phyloP scores from a whole-genome alignment of 2,888 invertebrate species.

The Mythimna ferrago region DNA sequence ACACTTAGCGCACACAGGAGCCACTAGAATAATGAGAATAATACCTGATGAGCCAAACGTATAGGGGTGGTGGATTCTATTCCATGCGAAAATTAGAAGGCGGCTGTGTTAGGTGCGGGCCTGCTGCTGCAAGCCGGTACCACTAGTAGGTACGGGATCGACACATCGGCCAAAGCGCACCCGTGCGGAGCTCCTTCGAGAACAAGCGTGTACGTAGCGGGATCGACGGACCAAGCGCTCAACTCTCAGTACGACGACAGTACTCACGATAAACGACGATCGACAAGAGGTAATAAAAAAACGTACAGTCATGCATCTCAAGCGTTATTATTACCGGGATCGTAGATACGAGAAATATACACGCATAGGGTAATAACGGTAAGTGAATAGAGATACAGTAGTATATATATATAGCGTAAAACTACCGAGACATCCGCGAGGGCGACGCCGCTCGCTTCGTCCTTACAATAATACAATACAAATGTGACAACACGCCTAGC shows the following conservation, averaged over 20 bases:
- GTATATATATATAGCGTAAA: slow-evolving; percentile 87
- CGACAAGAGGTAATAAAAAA: slow-evolving; percentile 91
- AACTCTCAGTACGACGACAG: slow-evolving; percentile 88
- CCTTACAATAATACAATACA: slow-evolving; percentile 90
- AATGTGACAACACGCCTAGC: slow-evolving; percentile 90
- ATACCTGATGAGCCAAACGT: slow-evolving; percentile 91
- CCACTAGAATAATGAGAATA: slow-evolving; percentile 88
- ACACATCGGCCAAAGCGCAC: slow-evolving; percentile 89
- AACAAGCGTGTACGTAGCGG: slow-evolving; percentile 90
- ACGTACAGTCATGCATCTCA: slow-evolving; percentile 96
- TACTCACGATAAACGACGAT: slow-evolving; percentile 88
- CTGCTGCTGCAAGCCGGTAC: slow-evolving; percentile 87
- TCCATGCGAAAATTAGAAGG: slow-evolving; percentile 90
- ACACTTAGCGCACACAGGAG: slow-evolving; percentile 89
- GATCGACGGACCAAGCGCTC: slow-evolving; percentile 89
- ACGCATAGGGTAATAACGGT: slow-evolving; percentile 89
- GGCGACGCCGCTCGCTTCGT: slow-evolving; percentile 86
- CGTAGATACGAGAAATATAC: slow-evolving; percentile 91
- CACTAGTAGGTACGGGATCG: slow-evolving; percentile 85
- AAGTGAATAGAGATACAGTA: slow-evolving; percentile 88
- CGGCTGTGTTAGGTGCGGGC: slow-evolving; percentile 90
- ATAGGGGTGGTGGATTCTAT: slow-evolving; percentile 89
- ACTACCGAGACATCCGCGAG: slow-evolving; percentile 89
- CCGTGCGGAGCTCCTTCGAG: slow-evolving; percentile 87
- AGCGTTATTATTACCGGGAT: slow-evolving; percentile 97